A percentile compares a stretch with the other conserved stretches of the same genome.
These are phyloP conservation scores for Telmatherina bonti DNA, from an alignment of 2,797 vertebrate species.

Conservation along the genomic window DNA sequence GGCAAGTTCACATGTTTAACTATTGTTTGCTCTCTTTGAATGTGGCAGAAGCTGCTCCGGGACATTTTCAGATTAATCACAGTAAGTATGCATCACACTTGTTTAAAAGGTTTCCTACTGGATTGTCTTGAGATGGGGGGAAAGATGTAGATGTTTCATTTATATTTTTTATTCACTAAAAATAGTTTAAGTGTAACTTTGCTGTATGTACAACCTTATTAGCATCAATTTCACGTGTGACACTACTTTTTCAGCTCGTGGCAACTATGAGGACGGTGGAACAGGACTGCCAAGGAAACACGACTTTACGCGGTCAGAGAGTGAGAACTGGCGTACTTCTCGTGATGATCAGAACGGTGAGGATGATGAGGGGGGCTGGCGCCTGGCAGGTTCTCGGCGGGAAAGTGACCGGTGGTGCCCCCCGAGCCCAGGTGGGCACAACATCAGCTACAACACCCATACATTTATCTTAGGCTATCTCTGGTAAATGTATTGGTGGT, in stretches of 20 bases:
- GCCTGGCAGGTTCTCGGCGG: constrained; percentile 87
- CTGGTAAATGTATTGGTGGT: constrained; percentile 40
- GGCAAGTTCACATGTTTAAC: constrained; percentile 15
- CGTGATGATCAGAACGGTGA: constrained; percentile 96
- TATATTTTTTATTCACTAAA: not conserved
- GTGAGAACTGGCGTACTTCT: constrained; percentile 95
- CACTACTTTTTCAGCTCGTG: constrained; percentile 83
- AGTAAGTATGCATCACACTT: constrained; percentile 72
- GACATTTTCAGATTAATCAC: constrained; percentile 86
- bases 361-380: constrained; percentile 94
- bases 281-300: constrained; percentile 89
- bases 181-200: not conserved
- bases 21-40: constrained; percentile 39
- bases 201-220: not conserved
- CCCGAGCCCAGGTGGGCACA: constrained; percentile 90
- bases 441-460: constrained; percentile 24
- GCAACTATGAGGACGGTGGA: constrained; percentile 92
- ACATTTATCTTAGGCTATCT: constrained; percentile 33
- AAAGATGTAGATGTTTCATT: not conserved
- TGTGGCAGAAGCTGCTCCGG: constrained; percentile 73
- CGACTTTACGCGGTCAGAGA: constrained; percentile 96
- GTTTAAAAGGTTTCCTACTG: constrained; percentile 3
- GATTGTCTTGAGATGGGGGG: not conserved
- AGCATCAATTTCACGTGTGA: not conserved
- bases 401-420: constrained; percentile 93